A percentile compares a stretch with the other conserved stretches of the same genome.
These are phyloP conservation scores for Ficedula albicollis DNA, from an alignment of 2,797 vertebrate species.

Conservation along the genomic window DNA sequence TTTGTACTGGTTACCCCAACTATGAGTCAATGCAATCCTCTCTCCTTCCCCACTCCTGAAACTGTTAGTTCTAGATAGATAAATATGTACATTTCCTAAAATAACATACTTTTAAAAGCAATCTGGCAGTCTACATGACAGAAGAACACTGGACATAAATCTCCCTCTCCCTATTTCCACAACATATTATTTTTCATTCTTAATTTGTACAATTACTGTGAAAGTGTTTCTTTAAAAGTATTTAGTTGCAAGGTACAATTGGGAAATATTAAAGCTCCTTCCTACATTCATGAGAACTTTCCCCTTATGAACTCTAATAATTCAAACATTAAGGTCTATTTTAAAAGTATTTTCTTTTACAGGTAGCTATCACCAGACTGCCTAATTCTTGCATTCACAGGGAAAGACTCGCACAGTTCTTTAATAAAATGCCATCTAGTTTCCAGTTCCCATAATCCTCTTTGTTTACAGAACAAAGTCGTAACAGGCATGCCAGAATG, in stretches of 20 bases:
- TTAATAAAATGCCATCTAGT: constrained; percentile 65
- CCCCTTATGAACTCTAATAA: not conserved
- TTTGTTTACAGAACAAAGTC: constrained; percentile 79
- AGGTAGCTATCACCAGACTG: constrained; percentile 30
- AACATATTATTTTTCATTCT: not conserved
- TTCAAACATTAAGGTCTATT: not conserved
- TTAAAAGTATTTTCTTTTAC: constrained; percentile 25
- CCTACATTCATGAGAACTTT: not conserved
- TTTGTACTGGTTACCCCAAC: not conserved
- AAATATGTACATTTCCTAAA: not conserved
- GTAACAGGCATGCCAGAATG: constrained; percentile 84
- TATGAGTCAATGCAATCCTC: not conserved
- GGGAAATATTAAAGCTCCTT: not conserved
- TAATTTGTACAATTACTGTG: not conserved
- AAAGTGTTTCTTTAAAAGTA: not conserved
- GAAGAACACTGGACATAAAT: not conserved
- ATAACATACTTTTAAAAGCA: not conserved
- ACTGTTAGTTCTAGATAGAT: not conserved
- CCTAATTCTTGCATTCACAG: constrained; percentile 26
- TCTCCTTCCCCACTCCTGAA: not conserved
- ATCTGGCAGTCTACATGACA: not conserved
- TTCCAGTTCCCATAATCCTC: constrained; percentile 73
- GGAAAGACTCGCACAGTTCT: constrained; percentile 41
- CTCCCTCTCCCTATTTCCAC: not conserved
- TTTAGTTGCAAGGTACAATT: constrained; percentile 7